Conservation (phyloP, 1,140 invertebrate genomes). For the Asbolus verrucosus region DNA sequence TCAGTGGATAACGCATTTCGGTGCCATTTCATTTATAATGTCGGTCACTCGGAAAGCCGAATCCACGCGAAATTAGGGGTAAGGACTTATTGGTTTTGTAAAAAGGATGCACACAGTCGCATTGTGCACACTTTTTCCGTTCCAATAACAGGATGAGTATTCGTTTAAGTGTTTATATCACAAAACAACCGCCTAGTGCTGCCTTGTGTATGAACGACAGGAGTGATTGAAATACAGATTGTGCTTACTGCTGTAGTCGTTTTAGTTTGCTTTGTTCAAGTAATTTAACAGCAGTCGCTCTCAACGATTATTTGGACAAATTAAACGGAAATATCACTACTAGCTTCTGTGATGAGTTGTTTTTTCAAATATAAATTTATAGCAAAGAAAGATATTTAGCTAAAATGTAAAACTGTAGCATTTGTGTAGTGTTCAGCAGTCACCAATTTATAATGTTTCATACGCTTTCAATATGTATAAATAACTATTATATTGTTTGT, state of each 20-base stretch:
- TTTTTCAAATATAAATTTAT: conserved; percentile 51
- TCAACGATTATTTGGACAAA: conserved; percentile 16
- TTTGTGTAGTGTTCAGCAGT: conserved; percentile 56
- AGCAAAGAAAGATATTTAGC: conserved; percentile 52
- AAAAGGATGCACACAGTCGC: conserved; percentile 9
- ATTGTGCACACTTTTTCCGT: conserved; percentile 1
- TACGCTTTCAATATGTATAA: conserved; percentile 48
- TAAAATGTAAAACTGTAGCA: conserved; percentile 49
- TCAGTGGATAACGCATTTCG: conserved; percentile 8
- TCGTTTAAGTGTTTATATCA: conserved; percentile 37
- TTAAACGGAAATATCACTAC: conserved; percentile 48
- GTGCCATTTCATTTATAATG: conserved; percentile 25
- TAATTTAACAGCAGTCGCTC: background rate
- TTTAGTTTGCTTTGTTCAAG: conserved; percentile 47
- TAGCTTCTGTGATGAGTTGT: conserved; percentile 60
- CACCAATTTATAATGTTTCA: conserved; percentile 55
- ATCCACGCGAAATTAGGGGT: conserved; percentile 8
- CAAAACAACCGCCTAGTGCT: conserved; percentile 50
- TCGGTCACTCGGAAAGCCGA: background rate
- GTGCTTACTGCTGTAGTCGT: conserved; percentile 50
- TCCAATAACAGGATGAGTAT: conserved; percentile 28
- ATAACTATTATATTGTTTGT: conserved; percentile 30
- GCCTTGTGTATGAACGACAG: conserved; percentile 53
- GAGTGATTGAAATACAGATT: conserved; percentile 44
- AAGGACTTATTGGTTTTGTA: conserved; percentile 25